These are phyloP conservation scores for Plebejus anna DNA, from an alignment of 2,888 invertebrate genomes.

Conservation along the genomic window DNA sequence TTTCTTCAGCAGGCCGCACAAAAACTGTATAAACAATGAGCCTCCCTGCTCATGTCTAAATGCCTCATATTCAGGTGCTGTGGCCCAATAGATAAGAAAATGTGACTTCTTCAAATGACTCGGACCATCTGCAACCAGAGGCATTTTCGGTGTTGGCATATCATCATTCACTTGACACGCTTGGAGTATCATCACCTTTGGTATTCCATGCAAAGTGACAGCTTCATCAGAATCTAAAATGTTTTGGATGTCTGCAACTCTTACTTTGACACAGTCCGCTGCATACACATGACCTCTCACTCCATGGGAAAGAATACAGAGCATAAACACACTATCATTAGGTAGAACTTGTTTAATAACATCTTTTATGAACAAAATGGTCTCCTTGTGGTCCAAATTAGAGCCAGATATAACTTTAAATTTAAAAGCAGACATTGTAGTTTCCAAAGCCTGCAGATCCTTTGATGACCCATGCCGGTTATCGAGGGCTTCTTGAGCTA, in stretches of 20 bases:
- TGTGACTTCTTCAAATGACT: conserved; percentile 55
- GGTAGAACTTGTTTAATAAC: conserved; percentile 49
- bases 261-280: conserved; percentile 65
- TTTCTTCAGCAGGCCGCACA: conserved; percentile 53
- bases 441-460: conserved; percentile 53
- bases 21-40: conserved; percentile 64
- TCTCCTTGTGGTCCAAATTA: conserved; percentile 55
- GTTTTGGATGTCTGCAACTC: conserved; percentile 61
- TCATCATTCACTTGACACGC: conserved; percentile 62
- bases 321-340: conserved; percentile 65
- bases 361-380: conserved; percentile 55
- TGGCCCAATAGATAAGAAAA: conserved; percentile 68
- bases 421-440: conserved; percentile 58
- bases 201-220: conserved; percentile 52
- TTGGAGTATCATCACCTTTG: conserved; percentile 66
- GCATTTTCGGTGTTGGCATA: conserved; percentile 41
- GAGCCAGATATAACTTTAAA: conserved; percentile 56
- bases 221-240: conserved; percentile 59
- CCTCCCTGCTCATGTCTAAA: conserved; percentile 58
- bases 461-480: conserved; percentile 56
- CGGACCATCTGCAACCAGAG: conserved; percentile 56
- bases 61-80: conserved; percentile 66
- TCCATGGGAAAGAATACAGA: conserved; percentile 71
- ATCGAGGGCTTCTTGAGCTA: conserved; percentile 42
- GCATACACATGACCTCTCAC: conserved; percentile 65